Percentiles rank a stretch among this genome's conserved stretches.
Conservation (phyloP, 2,888 invertebrate species). For the Ormyrus nitidulus region DNA sequence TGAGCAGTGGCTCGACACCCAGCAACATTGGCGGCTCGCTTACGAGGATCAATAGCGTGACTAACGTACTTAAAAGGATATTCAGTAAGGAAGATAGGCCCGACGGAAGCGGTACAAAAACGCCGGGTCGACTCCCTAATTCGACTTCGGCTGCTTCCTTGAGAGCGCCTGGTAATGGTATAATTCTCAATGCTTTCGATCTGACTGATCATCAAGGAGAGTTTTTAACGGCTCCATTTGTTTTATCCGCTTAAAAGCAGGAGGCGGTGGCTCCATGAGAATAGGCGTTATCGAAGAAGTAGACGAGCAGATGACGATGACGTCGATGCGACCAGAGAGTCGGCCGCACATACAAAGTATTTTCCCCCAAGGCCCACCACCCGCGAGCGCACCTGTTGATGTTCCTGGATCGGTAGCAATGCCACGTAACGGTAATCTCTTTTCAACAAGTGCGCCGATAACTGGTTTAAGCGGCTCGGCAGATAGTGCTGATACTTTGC, state of each 20-base stretch:
- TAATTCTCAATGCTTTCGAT: neutral
- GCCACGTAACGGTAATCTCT: slow-evolving; percentile 62
- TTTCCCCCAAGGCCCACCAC: slow-evolving; percentile 76
- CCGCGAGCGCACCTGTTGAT: slow-evolving; percentile 81
- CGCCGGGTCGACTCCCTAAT: slow-evolving; percentile 76
- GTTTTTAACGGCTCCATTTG: neutral
- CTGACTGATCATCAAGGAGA: neutral
- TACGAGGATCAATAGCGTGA: slow-evolving; percentile 85
- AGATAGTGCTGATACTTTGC: slow-evolving; percentile 44
- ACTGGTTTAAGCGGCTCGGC: slow-evolving; percentile 54
- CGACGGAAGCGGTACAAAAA: slow-evolving; percentile 74
- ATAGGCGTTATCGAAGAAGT: slow-evolving; percentile 76
- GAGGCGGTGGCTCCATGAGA: slow-evolving; percentile 66
- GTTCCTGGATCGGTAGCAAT: slow-evolving; percentile 76
- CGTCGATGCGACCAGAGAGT: slow-evolving; percentile 81
- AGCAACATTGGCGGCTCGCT: slow-evolving; percentile 78
- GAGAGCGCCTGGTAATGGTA: slow-evolving; percentile 58
- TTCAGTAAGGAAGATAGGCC: slow-evolving; percentile 85
- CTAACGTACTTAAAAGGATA: slow-evolving; percentile 85
- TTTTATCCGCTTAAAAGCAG: neutral
- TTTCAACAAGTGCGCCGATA: slow-evolving; percentile 70
- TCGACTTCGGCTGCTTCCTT: slow-evolving; percentile 70
- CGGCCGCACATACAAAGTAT: slow-evolving; percentile 71
- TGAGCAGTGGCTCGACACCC: slow-evolving; percentile 70
- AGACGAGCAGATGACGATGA: slow-evolving; percentile 89